Base-by-base conservation (phyloP, 2,797 vertebrate genomes). In the Odontamblyopus rebecca region DNA sequence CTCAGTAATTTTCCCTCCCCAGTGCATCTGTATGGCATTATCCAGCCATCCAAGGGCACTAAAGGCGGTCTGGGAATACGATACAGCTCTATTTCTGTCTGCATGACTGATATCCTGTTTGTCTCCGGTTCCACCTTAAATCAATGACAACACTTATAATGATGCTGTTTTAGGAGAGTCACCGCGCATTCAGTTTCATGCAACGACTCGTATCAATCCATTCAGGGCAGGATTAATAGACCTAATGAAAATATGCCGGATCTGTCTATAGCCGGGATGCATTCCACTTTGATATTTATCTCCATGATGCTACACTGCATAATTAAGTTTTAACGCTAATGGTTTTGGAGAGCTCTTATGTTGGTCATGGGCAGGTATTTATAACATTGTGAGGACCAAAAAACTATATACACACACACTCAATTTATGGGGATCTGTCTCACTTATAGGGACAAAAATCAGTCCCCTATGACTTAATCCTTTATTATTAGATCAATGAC, bases 281-380 rank as follows among this genome's bases (percentile, higher is more conserved):
- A 81, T 84, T 85, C 82, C 81, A 81, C 19, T 15, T 54, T 41
- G 79, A 81, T 77, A 65, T 74, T 79, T 78, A 85, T 85, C 82
- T 82, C 60, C n/a, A 61, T 29, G 53, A 51, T 68, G 72, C 63
- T 74, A 59, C 57, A 48, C 26, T 26, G 12, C 71, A 64, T 75
- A 83, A 89, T 88, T 81, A 79, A 72, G 72, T 78, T 63, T 82
- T 66, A 84, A 67, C 51, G 73, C 51, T 70, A 81, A 86, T 84
- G 44, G 79, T 86, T 87, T 84, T 78, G 70, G 74, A 61, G 61
- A 59, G 79, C 78, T 69, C 62, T 23, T 72, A 66, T 64, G 29
- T 64, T 51, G 48, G 29, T 68, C 4, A 48, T 48, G 44, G 3
- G 44, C 44, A 15, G 3, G 44, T 48, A 48, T 48, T 48, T 48